Evolutionary conservation across 2,113 vertebrate genomes (phyloP).

Genomic region (Notechis scutatus): DNA sequence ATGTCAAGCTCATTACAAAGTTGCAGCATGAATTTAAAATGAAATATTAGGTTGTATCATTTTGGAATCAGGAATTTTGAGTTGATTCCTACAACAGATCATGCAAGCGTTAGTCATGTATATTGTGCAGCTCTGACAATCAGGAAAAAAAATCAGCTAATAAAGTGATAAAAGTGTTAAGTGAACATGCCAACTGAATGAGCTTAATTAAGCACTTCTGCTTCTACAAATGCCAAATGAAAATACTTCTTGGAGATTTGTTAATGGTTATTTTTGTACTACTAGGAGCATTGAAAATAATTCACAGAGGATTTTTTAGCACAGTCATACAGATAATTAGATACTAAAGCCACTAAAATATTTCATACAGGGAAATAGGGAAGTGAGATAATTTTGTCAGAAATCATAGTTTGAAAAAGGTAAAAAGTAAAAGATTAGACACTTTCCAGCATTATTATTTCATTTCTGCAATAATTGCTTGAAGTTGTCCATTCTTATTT

Average conservation of each 20-base stretch:
- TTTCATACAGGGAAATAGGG: background rate
- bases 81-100: background rate
- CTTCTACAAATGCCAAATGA: background rate
- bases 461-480: background rate
- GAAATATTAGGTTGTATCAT: background rate
- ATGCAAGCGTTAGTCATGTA: background rate
- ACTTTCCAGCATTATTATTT: background rate
- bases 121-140: background rate
- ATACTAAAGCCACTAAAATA: background rate
- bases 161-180: background rate
- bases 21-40: background rate
- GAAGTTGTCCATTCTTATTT: background rate
- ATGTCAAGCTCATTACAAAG: background rate
- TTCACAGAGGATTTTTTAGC: background rate
- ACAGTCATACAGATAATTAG: background rate
- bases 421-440: background rate
- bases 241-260: background rate
- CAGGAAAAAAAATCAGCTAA: background rate
- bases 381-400: background rate
- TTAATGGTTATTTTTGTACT: background rate
- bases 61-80: background rate
- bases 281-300: background rate
- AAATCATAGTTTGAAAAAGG: background rate
- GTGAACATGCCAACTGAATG: background rate
- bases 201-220: background rate